A percentile compares a stretch with the other conserved stretches of the same genome.
Evolutionary conservation across 2,888 invertebrate species (phyloP).

Genomic region (Cantharis rustica): DNA sequence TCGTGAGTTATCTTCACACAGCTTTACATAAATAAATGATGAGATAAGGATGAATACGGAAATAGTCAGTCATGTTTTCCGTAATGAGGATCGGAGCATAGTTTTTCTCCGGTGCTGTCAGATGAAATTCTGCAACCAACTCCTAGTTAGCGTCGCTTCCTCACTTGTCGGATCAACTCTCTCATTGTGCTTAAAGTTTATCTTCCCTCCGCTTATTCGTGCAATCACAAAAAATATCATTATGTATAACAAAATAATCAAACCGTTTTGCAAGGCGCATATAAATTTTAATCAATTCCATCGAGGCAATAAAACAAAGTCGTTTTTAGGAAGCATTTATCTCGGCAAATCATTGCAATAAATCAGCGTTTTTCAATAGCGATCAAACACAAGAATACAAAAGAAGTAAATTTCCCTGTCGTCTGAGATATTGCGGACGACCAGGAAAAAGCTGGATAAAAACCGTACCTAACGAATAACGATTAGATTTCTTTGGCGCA

Average conservation of each 20-base stretch:
- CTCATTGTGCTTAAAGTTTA: conserved; percentile 35
- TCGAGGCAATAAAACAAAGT: conserved; percentile 30
- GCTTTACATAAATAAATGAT: not conserved
- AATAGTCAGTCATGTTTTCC: conserved; percentile 30
- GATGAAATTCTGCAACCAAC: conserved; percentile 29
- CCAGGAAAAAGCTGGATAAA: not conserved
- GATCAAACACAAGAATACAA: conserved; percentile 22
- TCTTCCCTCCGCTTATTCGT: conserved; percentile 29
- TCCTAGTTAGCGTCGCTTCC: conserved; percentile 35
- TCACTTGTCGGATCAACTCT: conserved; percentile 37
- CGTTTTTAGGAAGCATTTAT: conserved; percentile 32
- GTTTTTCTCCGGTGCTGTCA: conserved; percentile 29
- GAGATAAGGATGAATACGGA: conserved; percentile 7
- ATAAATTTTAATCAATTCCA: conserved; percentile 25
- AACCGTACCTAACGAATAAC: not conserved
- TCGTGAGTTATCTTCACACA: not conserved
- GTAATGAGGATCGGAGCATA: conserved; percentile 29
- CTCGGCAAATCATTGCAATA: conserved; percentile 32
- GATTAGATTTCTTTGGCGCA: not conserved
- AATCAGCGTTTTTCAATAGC: conserved; percentile 36
- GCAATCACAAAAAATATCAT: conserved; percentile 20
- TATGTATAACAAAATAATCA: conserved; percentile 4
- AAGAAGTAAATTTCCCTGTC: conserved; percentile 29
- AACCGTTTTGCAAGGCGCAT: not conserved
- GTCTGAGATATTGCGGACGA: not conserved